Conservation (phyloP, 1,140 invertebrate species). For the Zaprionus africanus region DNA sequence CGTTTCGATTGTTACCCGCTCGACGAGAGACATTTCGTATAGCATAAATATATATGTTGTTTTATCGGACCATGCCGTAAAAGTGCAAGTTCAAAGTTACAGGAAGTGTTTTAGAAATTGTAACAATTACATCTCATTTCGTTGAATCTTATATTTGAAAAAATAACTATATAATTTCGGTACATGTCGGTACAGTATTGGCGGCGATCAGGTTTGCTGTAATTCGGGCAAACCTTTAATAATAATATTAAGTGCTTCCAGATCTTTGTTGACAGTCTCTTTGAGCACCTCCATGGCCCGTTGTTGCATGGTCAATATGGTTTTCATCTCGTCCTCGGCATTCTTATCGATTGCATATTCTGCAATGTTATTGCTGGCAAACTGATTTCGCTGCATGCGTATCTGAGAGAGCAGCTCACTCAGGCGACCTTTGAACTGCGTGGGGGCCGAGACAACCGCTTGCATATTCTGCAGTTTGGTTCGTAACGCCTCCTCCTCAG, state of each 20-base stretch:
- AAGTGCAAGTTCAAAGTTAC: constrained; percentile 81
- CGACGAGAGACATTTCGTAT: constrained; percentile 26
- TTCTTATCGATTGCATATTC: constrained; percentile 87
- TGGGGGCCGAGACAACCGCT: constrained; percentile 94
- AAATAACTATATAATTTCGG: constrained; percentile 45
- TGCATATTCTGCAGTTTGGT: constrained; percentile 94
- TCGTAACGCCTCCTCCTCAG: constrained; percentile 94
- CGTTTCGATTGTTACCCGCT: constrained; percentile 68
- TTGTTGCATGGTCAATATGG: constrained; percentile 93
- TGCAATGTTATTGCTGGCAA: constrained; percentile 84
- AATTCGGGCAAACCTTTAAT: constrained; percentile 89
- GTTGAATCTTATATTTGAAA: constrained; percentile 61
- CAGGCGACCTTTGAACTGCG: constrained; percentile 95
- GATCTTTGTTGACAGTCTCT: constrained; percentile 91
- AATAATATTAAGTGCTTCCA: constrained; percentile 91
- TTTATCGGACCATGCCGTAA: constrained; percentile 56
- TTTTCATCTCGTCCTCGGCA: constrained; percentile 88
- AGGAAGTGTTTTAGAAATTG: constrained; percentile 65
- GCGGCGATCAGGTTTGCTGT: constrained; percentile 47
- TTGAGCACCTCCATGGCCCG: constrained; percentile 93
- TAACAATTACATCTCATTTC: constrained; percentile 65
- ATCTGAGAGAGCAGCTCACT: constrained; percentile 96
- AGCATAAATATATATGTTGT: constrained; percentile 4
- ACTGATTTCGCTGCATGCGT: constrained; percentile 89
- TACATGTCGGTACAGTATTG: constrained; percentile 6